Percentiles rank a stretch among this genome's conserved stretches.
Evolutionary conservation across 1,140 invertebrate genomes (phyloP).

Genomic region (Nasonia giraulti): DNA sequence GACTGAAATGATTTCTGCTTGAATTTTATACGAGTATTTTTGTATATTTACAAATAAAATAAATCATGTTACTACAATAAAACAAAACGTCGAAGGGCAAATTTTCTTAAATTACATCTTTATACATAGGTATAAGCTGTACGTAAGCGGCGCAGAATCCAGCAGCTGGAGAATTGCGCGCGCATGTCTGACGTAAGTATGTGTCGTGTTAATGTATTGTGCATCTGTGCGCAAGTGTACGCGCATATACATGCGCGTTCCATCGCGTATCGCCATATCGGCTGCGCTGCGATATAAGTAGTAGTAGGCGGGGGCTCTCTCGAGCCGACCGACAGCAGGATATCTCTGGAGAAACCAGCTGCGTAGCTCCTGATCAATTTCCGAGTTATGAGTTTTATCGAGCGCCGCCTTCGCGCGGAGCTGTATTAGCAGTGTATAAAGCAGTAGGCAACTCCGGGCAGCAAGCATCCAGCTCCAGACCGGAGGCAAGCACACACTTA

Average conservation of each 20-base stretch:
- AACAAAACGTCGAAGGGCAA: not conserved
- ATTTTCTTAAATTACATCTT: not conserved
- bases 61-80: not conserved
- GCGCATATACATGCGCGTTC: no score
- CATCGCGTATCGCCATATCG: no score
- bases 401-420: constrained; percentile 14
- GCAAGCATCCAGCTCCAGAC: not conserved
- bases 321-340: not conserved
- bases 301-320: not conserved
- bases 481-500: not conserved
- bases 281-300: not conserved
- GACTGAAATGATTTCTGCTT: not conserved
- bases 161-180: not conserved
- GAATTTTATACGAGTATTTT: not conserved
- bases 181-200: no score
- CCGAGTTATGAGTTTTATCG: constrained; percentile 31
- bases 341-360: not conserved
- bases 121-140: not conserved
- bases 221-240: no score
- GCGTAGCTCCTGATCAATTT: constrained; percentile 12
- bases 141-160: no score
- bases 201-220: no score
- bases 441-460: not conserved
- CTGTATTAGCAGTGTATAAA: not conserved
- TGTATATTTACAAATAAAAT: not conserved